phyloP scores from a whole-genome alignment of 1,140 invertebrate species.

The Pseudomyrmex pallidus region DNA sequence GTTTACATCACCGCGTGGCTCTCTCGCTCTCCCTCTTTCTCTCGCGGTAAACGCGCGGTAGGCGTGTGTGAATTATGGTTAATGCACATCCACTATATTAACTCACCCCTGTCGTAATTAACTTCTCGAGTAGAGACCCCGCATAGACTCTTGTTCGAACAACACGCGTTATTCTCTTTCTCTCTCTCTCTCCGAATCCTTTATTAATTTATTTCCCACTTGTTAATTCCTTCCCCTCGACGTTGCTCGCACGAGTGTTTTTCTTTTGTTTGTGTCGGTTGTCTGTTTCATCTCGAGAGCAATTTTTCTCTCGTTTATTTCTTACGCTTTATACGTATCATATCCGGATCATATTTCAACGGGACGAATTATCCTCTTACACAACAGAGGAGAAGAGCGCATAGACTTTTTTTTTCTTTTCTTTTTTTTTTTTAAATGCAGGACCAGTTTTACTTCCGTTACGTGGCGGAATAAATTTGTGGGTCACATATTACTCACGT shows the following conservation, averaged over 20 bases:
- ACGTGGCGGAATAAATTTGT: conserved; percentile 43
- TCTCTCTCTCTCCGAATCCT: not conserved
- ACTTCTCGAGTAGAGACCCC: conserved; percentile 28
- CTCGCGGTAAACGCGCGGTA: conserved; percentile 9
- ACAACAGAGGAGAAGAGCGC: not conserved
- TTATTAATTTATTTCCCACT: conserved; percentile 21
- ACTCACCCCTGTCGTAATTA: conserved; percentile 54
- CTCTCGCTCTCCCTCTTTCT: conserved; percentile 16
- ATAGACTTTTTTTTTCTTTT: no score
- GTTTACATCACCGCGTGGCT: conserved; percentile 50
- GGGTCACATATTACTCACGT: conserved; percentile 32
- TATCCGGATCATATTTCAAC: conserved; percentile 27
- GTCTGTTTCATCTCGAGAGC: conserved; percentile 10
- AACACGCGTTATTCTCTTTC: conserved; percentile 19
- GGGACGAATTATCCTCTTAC: conserved; percentile 17
- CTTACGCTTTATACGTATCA: not conserved
- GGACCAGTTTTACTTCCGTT: conserved; percentile 11
- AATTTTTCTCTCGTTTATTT: conserved; percentile 4
- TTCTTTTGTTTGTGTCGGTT: not conserved
- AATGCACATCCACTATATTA: conserved; percentile 63
- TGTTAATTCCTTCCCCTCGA: not conserved
- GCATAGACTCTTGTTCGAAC: conserved; percentile 17
- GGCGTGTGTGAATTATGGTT: conserved; percentile 61
- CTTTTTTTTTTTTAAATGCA: conserved; percentile 25
- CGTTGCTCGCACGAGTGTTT: not conserved